Conservation (phyloP, 2,113 vertebrate genomes). For the Argyrosomus japonicus region DNA sequence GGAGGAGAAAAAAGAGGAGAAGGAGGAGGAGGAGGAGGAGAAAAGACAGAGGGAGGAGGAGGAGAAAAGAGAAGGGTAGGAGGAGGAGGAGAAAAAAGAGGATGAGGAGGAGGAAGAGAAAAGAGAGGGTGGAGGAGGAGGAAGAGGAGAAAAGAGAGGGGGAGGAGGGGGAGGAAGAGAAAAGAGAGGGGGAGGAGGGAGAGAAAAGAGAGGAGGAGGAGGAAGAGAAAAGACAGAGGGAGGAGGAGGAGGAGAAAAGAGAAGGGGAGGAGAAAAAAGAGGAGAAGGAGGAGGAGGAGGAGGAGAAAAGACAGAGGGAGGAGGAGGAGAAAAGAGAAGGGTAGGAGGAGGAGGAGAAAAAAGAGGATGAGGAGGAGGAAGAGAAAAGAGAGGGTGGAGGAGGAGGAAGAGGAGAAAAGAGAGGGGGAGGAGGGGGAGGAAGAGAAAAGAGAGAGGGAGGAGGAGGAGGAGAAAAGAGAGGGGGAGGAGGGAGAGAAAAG, state of each 20-base stretch:
- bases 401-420: neutral
- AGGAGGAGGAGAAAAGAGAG: neutral
- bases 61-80: too few relatives aligned
- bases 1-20: neutral
- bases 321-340: neutral
- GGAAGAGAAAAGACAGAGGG: too few relatives aligned
- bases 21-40: neutral
- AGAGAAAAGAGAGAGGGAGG: neutral
- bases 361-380: neutral
- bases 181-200: neutral
- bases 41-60: neutral
- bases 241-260: slow-evolving; percentile 12
- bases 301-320: neutral
- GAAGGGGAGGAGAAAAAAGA: neutral
- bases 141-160: neutral
- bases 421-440: neutral
- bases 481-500: neutral
- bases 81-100: slow-evolving; percentile 18
- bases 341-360: neutral
- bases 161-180: neutral
- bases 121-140: neutral
- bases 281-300: neutral
- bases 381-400: neutral
- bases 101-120: neutral
- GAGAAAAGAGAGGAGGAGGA: neutral